These are phyloP conservation scores for Paramisgurnus dabryanus DNA, from an alignment of 2,113 vertebrate genomes.

Conservation along the genomic window DNA sequence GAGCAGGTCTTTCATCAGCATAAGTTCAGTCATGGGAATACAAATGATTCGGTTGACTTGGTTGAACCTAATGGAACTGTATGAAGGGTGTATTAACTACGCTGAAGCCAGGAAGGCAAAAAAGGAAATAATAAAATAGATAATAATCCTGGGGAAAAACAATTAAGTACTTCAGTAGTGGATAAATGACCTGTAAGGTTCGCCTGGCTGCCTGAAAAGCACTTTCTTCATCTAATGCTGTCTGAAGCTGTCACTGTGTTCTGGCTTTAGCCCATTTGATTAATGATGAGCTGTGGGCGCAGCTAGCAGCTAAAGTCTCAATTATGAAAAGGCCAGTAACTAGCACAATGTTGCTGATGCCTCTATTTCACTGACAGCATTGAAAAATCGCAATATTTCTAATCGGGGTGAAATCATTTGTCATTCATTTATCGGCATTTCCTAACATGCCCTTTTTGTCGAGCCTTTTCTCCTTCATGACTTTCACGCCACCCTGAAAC, in stretches of 20 bases:
- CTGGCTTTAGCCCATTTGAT: slow-evolving; percentile 92
- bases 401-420: slow-evolving; percentile 96
- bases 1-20: slow-evolving; percentile 17
- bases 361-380: slow-evolving; percentile 93
- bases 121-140: slow-evolving; percentile 49
- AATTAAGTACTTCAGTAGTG: slow-evolving; percentile 79
- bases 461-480: slow-evolving; percentile 54
- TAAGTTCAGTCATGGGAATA: slow-evolving; percentile 11
- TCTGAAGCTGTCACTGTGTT: slow-evolving; percentile 89
- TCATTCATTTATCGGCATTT: slow-evolving; percentile 93
- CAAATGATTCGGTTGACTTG: slow-evolving; percentile 35
- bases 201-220: slow-evolving; percentile 87
- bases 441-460: slow-evolving; percentile 72
- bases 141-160: slow-evolving; percentile 70
- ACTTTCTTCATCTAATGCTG: slow-evolving; percentile 87
- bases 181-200: slow-evolving; percentile 89
- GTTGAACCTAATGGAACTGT: slow-evolving; percentile 42
- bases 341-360: slow-evolving; percentile 95
- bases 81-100: slow-evolving; percentile 49
- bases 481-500: slow-evolving; percentile 57
- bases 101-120: not conserved
- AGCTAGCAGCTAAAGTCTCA: slow-evolving; percentile 97
- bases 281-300: slow-evolving; percentile 98
- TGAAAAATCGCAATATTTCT: slow-evolving; percentile 99
- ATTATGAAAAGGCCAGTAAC: slow-evolving; percentile 98